Evolutionary conservation across 2,113 vertebrate genomes (phyloP).

Genomic region (Microcebus griseorufus): DNA sequence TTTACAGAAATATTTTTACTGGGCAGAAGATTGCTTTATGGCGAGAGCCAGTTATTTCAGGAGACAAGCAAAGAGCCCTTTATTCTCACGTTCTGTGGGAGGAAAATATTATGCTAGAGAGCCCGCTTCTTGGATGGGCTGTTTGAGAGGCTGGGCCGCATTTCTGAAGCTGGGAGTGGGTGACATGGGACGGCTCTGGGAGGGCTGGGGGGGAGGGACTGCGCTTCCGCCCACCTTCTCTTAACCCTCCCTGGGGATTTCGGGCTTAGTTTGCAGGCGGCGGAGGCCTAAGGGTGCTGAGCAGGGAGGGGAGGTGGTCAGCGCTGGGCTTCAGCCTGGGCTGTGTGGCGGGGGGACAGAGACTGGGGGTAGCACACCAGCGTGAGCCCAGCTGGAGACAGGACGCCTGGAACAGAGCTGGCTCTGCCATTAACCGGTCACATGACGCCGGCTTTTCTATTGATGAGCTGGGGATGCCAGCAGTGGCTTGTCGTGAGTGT

Average conservation of each 20-base stretch:
- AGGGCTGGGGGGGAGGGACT: no score
- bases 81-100: conserved; percentile 79
- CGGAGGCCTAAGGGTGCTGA: not conserved
- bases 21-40: conserved; percentile 83
- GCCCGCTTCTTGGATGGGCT: conserved; percentile 58
- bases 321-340: not conserved
- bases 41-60: conserved; percentile 81
- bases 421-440: not conserved
- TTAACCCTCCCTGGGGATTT: not conserved
- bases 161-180: conserved; percentile 40
- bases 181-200: not conserved
- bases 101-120: conserved; percentile 81
- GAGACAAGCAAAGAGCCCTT: conserved; percentile 84
- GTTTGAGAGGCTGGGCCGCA: not conserved
- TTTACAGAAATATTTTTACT: conserved; percentile 86
- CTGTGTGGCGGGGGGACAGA: not conserved
- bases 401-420: not conserved
- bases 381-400: not conserved
- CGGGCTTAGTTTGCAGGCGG: not conserved
- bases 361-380: not conserved
- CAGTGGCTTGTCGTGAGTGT: not conserved
- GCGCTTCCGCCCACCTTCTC: not conserved
- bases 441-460: not conserved
- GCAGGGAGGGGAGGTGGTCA: not conserved
- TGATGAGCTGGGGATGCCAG: not conserved